These are phyloP conservation scores for Phyllostomus hastatus DNA, from an alignment of 2,113 vertebrate species.

Conservation along the genomic window DNA sequence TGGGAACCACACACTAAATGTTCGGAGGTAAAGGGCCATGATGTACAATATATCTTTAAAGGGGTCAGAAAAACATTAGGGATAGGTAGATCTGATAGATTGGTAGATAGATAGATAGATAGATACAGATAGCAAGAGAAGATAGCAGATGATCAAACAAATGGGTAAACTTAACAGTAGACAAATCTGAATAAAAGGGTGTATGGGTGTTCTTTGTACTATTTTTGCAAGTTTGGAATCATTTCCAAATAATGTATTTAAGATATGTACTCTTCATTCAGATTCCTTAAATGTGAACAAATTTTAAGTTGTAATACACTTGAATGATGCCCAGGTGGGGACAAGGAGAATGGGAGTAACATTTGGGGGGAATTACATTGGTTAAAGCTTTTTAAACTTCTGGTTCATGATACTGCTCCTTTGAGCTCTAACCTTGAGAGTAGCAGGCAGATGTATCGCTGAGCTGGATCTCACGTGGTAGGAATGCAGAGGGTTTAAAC, in stretches of 20 bases:
- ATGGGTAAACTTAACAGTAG: not conserved
- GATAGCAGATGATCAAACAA: not conserved
- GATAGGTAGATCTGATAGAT: not conserved
- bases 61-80: not conserved
- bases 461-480: not conserved
- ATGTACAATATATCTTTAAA: not conserved
- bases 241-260: not conserved
- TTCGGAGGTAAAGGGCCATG: not conserved
- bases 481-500: not conserved
- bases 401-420: not conserved
- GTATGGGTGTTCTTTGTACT: not conserved
- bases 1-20: not conserved
- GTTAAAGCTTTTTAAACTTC: not conserved
- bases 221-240: not conserved
- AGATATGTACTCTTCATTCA: not conserved
- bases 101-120: not conserved
- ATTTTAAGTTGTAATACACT: not conserved
- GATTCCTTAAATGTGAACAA: not conserved
- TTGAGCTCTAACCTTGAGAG: not conserved
- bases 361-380: not conserved
- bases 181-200: not conserved
- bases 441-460: not conserved
- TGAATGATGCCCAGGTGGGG: not conserved
- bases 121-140: not conserved
- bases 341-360: not conserved